Percentiles rank a stretch among this genome's conserved stretches.
Conservation (phyloP, 1,140 invertebrate species). For the Rhagoletis pomonella region DNA sequence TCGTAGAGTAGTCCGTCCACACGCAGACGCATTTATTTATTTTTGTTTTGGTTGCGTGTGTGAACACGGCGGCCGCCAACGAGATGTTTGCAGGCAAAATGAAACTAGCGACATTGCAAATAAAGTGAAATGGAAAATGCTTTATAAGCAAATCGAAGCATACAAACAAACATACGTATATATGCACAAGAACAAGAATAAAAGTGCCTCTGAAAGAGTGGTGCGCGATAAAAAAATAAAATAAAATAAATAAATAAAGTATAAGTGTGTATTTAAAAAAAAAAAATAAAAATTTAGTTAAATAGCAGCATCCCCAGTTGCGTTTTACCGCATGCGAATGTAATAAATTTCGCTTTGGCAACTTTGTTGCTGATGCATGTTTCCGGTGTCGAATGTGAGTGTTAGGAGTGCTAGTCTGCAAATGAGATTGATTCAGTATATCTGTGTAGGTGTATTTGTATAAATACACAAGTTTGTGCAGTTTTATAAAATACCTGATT, state of each 20-base stretch:
- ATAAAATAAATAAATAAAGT: background rate
- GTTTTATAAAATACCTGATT: too few relatives aligned
- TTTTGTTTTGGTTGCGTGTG: background rate
- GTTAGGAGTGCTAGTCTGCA: background rate
- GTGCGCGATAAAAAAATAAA: background rate
- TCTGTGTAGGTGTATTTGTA: too few relatives aligned
- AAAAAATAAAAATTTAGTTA: background rate
- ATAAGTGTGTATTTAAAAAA: background rate
- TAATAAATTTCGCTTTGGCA: slow-evolving; percentile 34
- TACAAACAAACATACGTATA: background rate
- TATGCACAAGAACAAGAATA: background rate
- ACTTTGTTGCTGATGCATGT: slow-evolving; percentile 42
- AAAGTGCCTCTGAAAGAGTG: background rate
- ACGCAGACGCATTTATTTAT: slow-evolving; percentile 10
- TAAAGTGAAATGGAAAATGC: background rate
- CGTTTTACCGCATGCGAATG: background rate
- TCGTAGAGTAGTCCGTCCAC: background rate
- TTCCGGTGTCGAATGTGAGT: slow-evolving; percentile 28
- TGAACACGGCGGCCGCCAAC: background rate
- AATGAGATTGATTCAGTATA: too few relatives aligned
- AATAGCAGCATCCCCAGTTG: background rate
- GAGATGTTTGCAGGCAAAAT: background rate
- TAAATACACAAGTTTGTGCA: too few relatives aligned
- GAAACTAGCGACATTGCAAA: slow-evolving; percentile 34
- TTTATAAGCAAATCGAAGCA: background rate